These are phyloP conservation scores for Belgica antarctica DNA, from an alignment of 2,888 invertebrate species.

Conservation along the genomic window DNA sequence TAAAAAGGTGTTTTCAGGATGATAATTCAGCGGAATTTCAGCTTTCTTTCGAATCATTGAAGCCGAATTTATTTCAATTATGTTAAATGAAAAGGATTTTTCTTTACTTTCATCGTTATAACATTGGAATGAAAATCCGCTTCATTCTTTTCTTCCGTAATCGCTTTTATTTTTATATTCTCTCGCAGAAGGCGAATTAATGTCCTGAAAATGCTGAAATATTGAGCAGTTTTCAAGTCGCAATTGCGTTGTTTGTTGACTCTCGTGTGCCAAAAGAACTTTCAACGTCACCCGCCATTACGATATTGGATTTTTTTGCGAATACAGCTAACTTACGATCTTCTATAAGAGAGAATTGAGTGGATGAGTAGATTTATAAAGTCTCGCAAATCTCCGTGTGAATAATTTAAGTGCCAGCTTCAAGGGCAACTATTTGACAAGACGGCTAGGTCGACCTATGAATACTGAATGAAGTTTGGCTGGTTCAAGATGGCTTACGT, in stretches of 20 bases:
- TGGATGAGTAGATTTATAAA: too few species aligned
- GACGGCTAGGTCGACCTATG: too few species aligned
- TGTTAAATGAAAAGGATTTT: conserved; percentile 40
- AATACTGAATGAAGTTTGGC: too few species aligned
- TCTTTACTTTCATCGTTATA: not conserved
- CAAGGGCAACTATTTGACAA: too few species aligned
- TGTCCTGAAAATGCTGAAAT: conserved; percentile 39
- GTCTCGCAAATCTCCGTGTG: not conserved
- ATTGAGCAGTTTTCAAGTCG: conserved; percentile 33
- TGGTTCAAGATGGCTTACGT: too few species aligned
- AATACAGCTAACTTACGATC: conserved; percentile 34
- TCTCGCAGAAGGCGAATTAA: conserved; percentile 30
- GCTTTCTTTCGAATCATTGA: conserved; percentile 32
- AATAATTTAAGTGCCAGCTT: too few species aligned
- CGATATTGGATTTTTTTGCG: conserved; percentile 10
- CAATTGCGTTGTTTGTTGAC: conserved; percentile 37
- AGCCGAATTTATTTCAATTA: conserved; percentile 43
- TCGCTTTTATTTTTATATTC: conserved; percentile 10
- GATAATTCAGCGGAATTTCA: conserved; percentile 32
- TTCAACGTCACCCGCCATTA: conserved; percentile 23
- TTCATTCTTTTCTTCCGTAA: conserved; percentile 25
- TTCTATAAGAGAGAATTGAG: not conserved
- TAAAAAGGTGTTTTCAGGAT: not conserved
- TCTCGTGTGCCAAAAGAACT: conserved; percentile 13
- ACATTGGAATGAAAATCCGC: conserved; percentile 2